Percentiles rank a stretch among this genome's conserved stretches.
These are phyloP conservation scores for Diploptera punctata DNA, from an alignment of 2,888 invertebrate genomes.

Conservation along the genomic window DNA sequence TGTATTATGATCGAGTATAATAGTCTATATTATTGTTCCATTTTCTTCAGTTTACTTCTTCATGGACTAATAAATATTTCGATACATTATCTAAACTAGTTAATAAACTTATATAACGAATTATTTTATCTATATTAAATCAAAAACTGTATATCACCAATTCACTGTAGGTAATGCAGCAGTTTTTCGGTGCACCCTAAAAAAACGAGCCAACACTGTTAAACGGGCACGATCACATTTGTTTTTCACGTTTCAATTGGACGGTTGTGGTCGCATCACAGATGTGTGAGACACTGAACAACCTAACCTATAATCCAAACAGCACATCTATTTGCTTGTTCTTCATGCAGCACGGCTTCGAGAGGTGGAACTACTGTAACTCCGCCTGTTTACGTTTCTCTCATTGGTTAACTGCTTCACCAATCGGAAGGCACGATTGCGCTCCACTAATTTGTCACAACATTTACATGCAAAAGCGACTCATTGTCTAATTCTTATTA, in stretches of 20 bases:
- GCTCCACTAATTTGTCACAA: slow-evolving; percentile 35
- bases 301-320: slow-evolving; percentile 5
- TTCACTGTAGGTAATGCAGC: no score
- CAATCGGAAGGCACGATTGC: slow-evolving; percentile 25
- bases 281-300: not conserved
- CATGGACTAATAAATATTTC: no score
- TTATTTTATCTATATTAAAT: no score
- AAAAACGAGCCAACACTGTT: no score
- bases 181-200: no score
- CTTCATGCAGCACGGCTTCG: not conserved
- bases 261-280: not conserved
- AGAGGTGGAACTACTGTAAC: not conserved
- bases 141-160: no score
- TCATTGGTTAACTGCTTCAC: slow-evolving; percentile 27
- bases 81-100: no score
- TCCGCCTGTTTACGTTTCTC: not conserved
- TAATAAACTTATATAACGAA: no score
- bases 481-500: not conserved
- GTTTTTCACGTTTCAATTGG: not conserved
- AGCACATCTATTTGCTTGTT: not conserved
- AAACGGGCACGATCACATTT: no score
- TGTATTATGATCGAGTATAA: no score
- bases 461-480: slow-evolving; percentile 24
- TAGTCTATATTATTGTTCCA: no score
- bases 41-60: no score